These are phyloP conservation scores for Hydropsyche betteni DNA, from an alignment of 2,888 invertebrate species.

Conservation along the genomic window DNA sequence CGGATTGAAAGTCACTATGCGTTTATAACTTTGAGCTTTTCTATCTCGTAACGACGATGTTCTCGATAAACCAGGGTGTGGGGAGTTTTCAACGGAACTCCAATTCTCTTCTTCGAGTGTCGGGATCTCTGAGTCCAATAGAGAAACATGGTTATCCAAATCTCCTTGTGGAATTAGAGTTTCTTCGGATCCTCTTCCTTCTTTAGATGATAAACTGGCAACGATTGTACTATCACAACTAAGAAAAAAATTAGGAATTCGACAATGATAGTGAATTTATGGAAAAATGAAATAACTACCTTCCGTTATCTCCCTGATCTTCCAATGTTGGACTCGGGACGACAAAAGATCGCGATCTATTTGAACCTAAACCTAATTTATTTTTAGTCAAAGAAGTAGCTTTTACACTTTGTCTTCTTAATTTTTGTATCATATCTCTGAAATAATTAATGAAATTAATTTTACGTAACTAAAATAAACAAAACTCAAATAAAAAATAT, in stretches of 20 bases:
- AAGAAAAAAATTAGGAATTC: slow-evolving; percentile 9
- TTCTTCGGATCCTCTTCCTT: slow-evolving; percentile 60
- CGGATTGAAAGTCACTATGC: slow-evolving; percentile 57
- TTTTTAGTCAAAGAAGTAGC: slow-evolving; percentile 79
- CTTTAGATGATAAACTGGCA: slow-evolving; percentile 50
- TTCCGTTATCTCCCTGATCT: slow-evolving; percentile 65
- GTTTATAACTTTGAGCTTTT: slow-evolving; percentile 55
- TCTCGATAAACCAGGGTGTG: slow-evolving; percentile 73
- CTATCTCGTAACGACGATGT: slow-evolving; percentile 74
- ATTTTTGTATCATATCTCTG: slow-evolving; percentile 91
- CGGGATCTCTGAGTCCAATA: slow-evolving; percentile 59
- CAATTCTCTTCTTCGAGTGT: slow-evolving; percentile 67
- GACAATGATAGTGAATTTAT: not conserved
- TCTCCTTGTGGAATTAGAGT: slow-evolving; percentile 59
- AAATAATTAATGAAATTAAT: slow-evolving; percentile 52
- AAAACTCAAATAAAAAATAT: too few relatives aligned
- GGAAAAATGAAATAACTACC: slow-evolving; percentile 53
- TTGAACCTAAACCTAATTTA: slow-evolving; percentile 78
- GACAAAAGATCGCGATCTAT: slow-evolving; percentile 80
- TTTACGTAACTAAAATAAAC: too few relatives aligned
- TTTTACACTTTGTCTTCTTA: slow-evolving; percentile 84
- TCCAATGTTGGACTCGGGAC: slow-evolving; percentile 75
- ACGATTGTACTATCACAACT: slow-evolving; percentile 51
- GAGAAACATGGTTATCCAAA: slow-evolving; percentile 56
- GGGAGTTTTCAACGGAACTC: slow-evolving; percentile 78